phyloP scores from a whole-genome alignment of 1,140 invertebrate genomes.

The Tetragonula clypearis region DNA sequence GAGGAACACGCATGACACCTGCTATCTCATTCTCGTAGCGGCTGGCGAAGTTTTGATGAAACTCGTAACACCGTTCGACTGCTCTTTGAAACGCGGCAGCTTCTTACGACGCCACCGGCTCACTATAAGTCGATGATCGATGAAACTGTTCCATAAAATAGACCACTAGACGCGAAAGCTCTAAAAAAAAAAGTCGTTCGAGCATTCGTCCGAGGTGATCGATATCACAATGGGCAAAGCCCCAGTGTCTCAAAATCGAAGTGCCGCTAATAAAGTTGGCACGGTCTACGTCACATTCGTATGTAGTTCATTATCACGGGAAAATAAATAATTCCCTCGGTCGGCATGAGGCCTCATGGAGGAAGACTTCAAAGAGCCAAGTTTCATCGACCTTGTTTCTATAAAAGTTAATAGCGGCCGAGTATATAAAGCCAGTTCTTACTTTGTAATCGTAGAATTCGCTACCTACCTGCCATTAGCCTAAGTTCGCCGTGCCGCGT shows the following conservation, averaged over 20 bases:
- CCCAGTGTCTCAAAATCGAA: neutral
- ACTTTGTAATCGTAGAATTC: slow-evolving; percentile 31
- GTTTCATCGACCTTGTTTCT: slow-evolving; percentile 37
- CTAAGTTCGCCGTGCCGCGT: neutral
- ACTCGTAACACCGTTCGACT: slow-evolving; percentile 51
- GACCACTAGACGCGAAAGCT: neutral
- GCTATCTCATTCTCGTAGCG: slow-evolving; percentile 10
- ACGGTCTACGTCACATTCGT: neutral
- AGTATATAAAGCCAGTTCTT: neutral
- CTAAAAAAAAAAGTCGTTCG: neutral
- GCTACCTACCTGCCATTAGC: neutral
- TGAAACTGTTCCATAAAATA: slow-evolving; percentile 40
- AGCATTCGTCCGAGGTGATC: neutral
- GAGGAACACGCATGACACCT: neutral
- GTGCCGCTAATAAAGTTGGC: neutral
- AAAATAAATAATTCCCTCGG: slow-evolving; percentile 27
- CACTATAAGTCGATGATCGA: slow-evolving; percentile 49
- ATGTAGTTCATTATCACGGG: slow-evolving; percentile 21
- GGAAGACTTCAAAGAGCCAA: slow-evolving; percentile 24
- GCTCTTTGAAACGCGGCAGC: slow-evolving; percentile 38
- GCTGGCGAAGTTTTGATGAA: slow-evolving; percentile 52
- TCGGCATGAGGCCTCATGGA: neutral
- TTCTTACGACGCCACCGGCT: slow-evolving; percentile 5
- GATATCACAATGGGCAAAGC: neutral
- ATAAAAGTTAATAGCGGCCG: slow-evolving; percentile 1